phyloP scores from a whole-genome alignment of 92 coral and sea anemone genomes.

The Phenganax stokvisi region DNA sequence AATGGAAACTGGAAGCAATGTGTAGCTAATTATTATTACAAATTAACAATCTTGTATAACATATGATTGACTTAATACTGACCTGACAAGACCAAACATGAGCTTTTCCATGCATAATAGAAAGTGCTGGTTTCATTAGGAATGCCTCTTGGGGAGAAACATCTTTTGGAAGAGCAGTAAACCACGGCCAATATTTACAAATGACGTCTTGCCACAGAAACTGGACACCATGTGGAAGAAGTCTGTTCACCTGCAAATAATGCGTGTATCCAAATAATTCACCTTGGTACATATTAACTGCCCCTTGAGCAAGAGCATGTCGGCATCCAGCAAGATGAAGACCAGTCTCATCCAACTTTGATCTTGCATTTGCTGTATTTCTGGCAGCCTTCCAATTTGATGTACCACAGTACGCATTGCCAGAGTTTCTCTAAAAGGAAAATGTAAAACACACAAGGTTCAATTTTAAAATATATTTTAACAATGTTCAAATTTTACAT shows the following conservation, averaged over 20 bases:
- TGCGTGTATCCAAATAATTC: conserved; percentile 32
- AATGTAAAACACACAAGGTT: conserved; percentile 14
- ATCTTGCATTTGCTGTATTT: conserved; percentile 12
- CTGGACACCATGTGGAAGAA: conserved; percentile 12
- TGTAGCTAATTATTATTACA: too few species aligned
- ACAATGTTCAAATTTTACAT: neutral
- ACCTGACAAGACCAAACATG: conserved; percentile 35
- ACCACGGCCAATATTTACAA: conserved; percentile 26
- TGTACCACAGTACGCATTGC: conserved; percentile 25
- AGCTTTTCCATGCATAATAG: conserved; percentile 26
- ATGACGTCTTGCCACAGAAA: conserved; percentile 29
- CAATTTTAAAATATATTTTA: neutral
- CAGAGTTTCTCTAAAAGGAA: neutral
- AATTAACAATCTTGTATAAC: too few species aligned
- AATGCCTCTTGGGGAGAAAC: conserved; percentile 21
- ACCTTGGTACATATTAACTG: conserved; percentile 26
- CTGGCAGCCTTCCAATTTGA: conserved; percentile 25
- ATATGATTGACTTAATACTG: neutral
- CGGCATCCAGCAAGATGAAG: conserved; percentile 17
- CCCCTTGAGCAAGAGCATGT: conserved; percentile 23
- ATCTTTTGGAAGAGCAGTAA: conserved; percentile 12
- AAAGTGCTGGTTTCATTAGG: conserved; percentile 28
- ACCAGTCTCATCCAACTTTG: conserved; percentile 28
- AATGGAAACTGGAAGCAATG: too few species aligned
- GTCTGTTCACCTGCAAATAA: conserved; percentile 19